A percentile compares a stretch with the other conserved stretches of the same genome.
Conservation (phyloP, 2,888 invertebrate genomes). For the Conchocele bisecta region DNA sequence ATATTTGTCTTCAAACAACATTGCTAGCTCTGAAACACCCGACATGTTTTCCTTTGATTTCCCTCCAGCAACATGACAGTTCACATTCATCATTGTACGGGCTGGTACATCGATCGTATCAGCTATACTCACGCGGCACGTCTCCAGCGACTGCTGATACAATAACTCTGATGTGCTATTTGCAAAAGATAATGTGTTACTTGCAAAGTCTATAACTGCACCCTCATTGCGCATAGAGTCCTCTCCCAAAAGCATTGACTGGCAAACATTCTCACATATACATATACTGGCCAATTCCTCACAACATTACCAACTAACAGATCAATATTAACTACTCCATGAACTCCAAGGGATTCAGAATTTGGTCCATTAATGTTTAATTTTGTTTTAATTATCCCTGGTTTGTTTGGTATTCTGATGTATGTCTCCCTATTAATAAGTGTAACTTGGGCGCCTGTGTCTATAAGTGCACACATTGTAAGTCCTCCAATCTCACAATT, state of each 20-base stretch:
- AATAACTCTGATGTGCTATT: too few species aligned
- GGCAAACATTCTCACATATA: conserved; percentile 3
- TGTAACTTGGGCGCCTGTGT: conserved; percentile 6
- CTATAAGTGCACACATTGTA: neutral
- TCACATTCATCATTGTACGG: too few species aligned
- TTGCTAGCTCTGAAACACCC: neutral
- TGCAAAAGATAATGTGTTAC: too few species aligned
- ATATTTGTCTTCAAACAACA: conserved; percentile 5
- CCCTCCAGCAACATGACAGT: conserved; percentile 9
- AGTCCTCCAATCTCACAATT: too few species aligned
- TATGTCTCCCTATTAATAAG: neutral
- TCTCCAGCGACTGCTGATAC: too few species aligned
- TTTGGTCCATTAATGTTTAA: too few species aligned
- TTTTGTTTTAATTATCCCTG: too few species aligned
- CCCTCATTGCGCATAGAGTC: conserved; percentile 3
- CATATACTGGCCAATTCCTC: conserved; percentile 4
- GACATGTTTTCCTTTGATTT: neutral
- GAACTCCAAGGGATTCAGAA: conserved; percentile 2
- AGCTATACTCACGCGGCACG: neutral
- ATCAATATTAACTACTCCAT: neutral
- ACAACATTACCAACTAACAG: neutral
- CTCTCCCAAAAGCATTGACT: conserved; percentile 7
- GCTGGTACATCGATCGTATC: neutral
- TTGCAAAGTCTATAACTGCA: conserved; percentile 8
- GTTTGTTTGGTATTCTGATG: neutral